Conservation (phyloP, 2,113 vertebrate genomes). For the Laticauda laticaudata region DNA sequence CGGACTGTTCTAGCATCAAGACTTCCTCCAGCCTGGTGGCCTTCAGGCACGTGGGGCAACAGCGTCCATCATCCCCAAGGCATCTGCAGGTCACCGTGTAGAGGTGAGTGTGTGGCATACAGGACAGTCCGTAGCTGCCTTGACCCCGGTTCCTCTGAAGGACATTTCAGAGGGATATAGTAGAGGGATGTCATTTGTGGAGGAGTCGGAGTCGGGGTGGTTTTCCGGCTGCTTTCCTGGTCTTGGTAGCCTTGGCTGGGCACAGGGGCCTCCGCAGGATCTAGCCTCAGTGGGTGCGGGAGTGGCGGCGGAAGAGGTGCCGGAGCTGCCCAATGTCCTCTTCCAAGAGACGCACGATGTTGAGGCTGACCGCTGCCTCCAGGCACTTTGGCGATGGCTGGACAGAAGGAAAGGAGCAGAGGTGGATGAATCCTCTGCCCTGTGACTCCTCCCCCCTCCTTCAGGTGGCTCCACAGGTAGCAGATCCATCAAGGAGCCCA, state of each 20-base stretch:
- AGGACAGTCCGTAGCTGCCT: background rate
- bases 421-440: fast-evolving
- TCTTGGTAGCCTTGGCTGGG: background rate
- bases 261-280: fast-evolving
- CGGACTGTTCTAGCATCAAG: background rate
- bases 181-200: background rate
- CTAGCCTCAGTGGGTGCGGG: background rate
- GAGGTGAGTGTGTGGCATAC: background rate
- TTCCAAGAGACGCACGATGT: constrained; percentile 26
- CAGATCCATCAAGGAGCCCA: background rate
- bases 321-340: background rate
- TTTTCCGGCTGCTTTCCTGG: background rate
- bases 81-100: background rate
- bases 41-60: background rate
- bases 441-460: fast-evolving
- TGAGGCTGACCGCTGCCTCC: constrained; percentile 5
- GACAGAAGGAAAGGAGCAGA: background rate
- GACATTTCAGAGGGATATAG: too few species aligned
- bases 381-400: constrained; percentile 34
- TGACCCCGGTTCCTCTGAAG: background rate
- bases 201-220: background rate
- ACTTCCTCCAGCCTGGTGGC: too few species aligned
- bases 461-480: background rate
- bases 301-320: background rate
- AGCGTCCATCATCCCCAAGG: background rate